phyloP scores from a whole-genome alignment of 2,888 invertebrate species.

The Rambutsinella grinnellia region DNA sequence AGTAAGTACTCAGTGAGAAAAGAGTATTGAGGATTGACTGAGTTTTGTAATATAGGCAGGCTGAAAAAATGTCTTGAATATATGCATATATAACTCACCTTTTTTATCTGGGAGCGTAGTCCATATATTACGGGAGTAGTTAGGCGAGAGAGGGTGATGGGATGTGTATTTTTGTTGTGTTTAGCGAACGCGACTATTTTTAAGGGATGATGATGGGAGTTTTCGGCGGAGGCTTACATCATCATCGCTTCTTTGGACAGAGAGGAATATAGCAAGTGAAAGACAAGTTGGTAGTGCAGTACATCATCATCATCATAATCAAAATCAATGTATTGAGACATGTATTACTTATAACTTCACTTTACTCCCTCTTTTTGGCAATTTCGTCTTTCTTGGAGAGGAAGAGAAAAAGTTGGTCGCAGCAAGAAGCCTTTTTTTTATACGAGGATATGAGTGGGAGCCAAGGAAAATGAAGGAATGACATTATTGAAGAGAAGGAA shows the following conservation, averaged over 20 bases:
- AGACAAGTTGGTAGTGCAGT: background rate
- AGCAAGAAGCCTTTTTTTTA: conserved; percentile 28
- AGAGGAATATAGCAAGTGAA: background rate
- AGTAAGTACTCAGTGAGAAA: background rate
- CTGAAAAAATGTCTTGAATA: conserved; percentile 45
- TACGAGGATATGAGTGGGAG: conserved; percentile 16
- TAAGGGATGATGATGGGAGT: background rate
- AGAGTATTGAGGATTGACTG: background rate
- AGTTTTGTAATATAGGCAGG: conserved; percentile 1
- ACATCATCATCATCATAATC: conserved; percentile 46
- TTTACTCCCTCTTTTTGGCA: conserved; percentile 48
- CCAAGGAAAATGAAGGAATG: conserved; percentile 31
- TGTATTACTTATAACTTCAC: conserved; percentile 45
- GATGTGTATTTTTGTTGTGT: conserved; percentile 32
- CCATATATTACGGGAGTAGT: background rate
- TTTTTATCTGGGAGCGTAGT: too few relatives aligned
- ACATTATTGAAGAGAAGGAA: conserved; percentile 36
- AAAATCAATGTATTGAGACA: conserved; percentile 52
- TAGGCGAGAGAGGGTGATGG: conserved; percentile 6
- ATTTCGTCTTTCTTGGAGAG: conserved; percentile 8
- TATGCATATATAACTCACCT: conserved; percentile 49
- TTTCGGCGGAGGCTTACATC: background rate
- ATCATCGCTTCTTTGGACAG: background rate
- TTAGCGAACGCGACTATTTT: background rate
- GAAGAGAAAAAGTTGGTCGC: conserved; percentile 23